These are phyloP conservation scores for Isotomurus palustris DNA, from an alignment of 2,888 invertebrate species.

Conservation along the genomic window DNA sequence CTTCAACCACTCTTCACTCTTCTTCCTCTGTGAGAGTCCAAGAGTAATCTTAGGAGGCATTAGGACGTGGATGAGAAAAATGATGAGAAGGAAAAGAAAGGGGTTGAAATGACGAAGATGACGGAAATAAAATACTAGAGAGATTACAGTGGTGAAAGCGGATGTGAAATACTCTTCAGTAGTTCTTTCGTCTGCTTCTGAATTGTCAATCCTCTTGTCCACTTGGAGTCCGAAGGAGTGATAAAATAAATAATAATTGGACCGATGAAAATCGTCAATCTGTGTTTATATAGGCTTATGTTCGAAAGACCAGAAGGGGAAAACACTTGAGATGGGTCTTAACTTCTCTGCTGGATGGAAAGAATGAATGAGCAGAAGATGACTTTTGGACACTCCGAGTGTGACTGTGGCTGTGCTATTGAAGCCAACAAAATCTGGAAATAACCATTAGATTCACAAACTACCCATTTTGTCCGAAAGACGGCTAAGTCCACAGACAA, in stretches of 20 bases:
- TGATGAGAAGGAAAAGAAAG: conserved; percentile 8
- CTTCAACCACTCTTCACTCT: neutral
- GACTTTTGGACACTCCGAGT: conserved; percentile 21
- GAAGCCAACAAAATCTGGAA: conserved; percentile 38
- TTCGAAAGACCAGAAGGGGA: conserved; percentile 8
- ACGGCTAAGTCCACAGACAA: conserved; percentile 11
- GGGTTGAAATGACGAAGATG: conserved; percentile 8
- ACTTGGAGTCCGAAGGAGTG: conserved; percentile 18
- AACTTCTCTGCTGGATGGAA: conserved; percentile 10
- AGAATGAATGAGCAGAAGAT: conserved; percentile 24
- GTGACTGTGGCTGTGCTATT: conserved; percentile 14
- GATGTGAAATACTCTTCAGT: conserved; percentile 5
- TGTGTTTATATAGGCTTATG: conserved; percentile 19
- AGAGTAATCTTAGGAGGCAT: conserved; percentile 18
- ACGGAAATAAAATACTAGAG: conserved; percentile 11
- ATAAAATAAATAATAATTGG: conserved; percentile 43
- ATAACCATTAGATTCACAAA: conserved; percentile 41
- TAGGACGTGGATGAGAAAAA: conserved; percentile 5
- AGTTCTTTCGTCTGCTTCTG: too few relatives aligned
- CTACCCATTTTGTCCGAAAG: conserved; percentile 38
- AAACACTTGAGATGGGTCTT: conserved; percentile 33
- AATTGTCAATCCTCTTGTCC: conserved; percentile 21
- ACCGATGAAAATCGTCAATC: conserved; percentile 34
- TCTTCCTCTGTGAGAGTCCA: conserved; percentile 6
- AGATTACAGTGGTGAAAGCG: conserved; percentile 13